Conservation (phyloP, 2,797 vertebrate species). For the Urocyon cinereoargenteus region DNA sequence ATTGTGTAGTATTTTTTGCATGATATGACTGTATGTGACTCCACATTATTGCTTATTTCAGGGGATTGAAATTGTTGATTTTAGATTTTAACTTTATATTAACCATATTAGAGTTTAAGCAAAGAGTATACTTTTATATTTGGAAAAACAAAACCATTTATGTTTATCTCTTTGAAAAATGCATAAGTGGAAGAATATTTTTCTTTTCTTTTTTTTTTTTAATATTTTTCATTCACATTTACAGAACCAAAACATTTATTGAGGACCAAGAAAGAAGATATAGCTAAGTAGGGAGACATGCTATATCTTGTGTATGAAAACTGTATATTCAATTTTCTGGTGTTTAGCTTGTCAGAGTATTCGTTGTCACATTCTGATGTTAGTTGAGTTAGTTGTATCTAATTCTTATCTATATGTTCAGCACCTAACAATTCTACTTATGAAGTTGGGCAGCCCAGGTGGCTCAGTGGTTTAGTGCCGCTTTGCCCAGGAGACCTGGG, state of each 20-base stretch:
- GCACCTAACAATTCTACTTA: neutral
- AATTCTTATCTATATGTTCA: neutral
- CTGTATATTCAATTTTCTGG: neutral
- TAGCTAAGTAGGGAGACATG: neutral
- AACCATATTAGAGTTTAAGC: neutral
- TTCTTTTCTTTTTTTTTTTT: neutral
- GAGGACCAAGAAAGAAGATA: neutral
- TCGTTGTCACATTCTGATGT: neutral
- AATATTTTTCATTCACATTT: neutral
- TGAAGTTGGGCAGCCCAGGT: neutral
- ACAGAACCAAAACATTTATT: neutral
- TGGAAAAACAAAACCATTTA: neutral
- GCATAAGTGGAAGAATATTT: neutral
- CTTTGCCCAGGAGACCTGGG: too few species aligned
- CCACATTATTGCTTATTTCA: neutral
- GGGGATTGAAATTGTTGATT: neutral
- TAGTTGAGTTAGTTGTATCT: neutral
- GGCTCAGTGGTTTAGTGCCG: too few species aligned
- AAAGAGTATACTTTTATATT: neutral
- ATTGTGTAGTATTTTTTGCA: neutral
- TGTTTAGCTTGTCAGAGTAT: neutral
- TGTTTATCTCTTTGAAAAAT: neutral
- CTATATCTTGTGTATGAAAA: neutral
- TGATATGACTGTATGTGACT: neutral
- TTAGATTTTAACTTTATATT: neutral